Conservation (phyloP, 2,888 invertebrate genomes). For the Sarcophaga carnaria region DNA sequence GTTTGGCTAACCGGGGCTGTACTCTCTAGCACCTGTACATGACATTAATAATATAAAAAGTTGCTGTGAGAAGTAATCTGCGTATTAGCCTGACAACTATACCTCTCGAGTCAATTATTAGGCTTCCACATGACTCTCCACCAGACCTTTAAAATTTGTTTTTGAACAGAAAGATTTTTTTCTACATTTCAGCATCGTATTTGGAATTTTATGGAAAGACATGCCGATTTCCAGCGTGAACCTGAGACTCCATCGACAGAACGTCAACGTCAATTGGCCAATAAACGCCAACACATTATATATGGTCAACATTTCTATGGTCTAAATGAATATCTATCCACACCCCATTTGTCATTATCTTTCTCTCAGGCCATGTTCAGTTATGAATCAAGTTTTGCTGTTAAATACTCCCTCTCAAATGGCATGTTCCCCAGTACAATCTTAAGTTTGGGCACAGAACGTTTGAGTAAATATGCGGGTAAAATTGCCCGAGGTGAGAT, state of each 20-base stretch:
- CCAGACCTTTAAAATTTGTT: no score
- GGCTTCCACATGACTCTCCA: no score
- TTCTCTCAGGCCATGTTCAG: slow-evolving; percentile 84
- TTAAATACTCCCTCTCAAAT: slow-evolving; percentile 86
- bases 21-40: no score
- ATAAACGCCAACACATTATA: slow-evolving; percentile 85
- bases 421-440: slow-evolving; percentile 87
- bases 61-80: no score
- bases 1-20: no score
- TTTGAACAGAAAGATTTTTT: no score
- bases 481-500: slow-evolving; percentile 81
- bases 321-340: slow-evolving; percentile 81
- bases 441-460: slow-evolving; percentile 85
- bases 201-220: slow-evolving; percentile 84
- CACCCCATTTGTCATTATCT: slow-evolving; percentile 83
- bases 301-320: slow-evolving; percentile 85
- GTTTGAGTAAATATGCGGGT: slow-evolving; percentile 84
- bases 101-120: no score
- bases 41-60: no score
- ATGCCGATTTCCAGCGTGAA: slow-evolving; percentile 84
- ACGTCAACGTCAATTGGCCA: slow-evolving; percentile 84
- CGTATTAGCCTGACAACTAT: no score
- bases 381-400: slow-evolving; percentile 84
- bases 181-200: slow-evolving; percentile 82
- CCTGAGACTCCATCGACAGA: slow-evolving; percentile 83